Evolutionary conservation across 2,888 invertebrate genomes (phyloP).

Genomic region (Stenodema calcarata): DNA sequence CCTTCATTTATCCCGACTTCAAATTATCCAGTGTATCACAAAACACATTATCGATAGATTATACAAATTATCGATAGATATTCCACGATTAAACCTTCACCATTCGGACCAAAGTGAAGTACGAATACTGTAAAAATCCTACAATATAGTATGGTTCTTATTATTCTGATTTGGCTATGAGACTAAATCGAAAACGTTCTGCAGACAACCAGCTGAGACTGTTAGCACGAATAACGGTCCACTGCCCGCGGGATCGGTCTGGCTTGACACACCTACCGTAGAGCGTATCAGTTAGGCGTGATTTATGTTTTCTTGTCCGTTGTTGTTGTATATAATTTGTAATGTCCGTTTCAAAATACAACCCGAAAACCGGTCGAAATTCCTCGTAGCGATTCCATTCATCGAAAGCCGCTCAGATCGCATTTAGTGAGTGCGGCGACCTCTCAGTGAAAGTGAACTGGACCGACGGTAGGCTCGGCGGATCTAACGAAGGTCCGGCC

Average conservation of each 20-base stretch:
- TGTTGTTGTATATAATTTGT: background rate
- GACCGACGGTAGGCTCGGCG: background rate
- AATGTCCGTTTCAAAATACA: background rate
- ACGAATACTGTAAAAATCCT: too few species aligned
- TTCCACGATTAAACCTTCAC: too few species aligned
- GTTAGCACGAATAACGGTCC: background rate
- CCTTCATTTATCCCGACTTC: too few species aligned
- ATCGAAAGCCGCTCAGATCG: background rate
- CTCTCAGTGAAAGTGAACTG: slow-evolving; percentile 1
- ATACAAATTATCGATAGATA: too few species aligned
- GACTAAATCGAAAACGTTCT: too few species aligned
- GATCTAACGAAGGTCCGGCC: background rate
- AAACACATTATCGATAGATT: too few species aligned
- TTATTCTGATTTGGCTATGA: too few species aligned
- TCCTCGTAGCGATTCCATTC: background rate
- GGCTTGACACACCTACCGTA: background rate
- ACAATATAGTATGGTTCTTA: too few species aligned
- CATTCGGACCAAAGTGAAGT: too few species aligned
- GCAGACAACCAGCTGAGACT: too few species aligned
- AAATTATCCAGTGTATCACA: too few species aligned
- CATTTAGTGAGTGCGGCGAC: background rate
- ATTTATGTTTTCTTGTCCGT: background rate
- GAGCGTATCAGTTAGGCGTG: background rate
- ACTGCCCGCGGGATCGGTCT: background rate
- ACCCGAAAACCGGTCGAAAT: background rate